Conservation (phyloP, 2,113 vertebrate species). For the Prietella phreatophila region DNA sequence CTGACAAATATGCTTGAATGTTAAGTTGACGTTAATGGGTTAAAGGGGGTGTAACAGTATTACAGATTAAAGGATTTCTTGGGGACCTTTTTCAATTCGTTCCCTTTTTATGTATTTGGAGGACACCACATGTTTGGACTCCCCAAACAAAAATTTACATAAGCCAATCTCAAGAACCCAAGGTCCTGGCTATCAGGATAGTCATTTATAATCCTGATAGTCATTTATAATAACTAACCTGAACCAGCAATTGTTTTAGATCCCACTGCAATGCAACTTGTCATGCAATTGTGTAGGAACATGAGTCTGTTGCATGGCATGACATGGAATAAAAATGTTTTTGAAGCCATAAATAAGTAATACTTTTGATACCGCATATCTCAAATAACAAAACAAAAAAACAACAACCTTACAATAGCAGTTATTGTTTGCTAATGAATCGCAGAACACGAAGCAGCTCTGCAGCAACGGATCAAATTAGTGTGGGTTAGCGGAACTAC, state of each 20-base stretch:
- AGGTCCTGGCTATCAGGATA: background rate
- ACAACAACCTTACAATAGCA: background rate
- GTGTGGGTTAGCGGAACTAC: slow-evolving; percentile 49
- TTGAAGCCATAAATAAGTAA: slow-evolving; percentile 18
- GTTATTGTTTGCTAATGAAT: slow-evolving; percentile 43
- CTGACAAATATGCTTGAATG: background rate
- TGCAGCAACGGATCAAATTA: slow-evolving; percentile 49
- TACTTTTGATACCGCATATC: background rate
- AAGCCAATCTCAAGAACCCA: background rate
- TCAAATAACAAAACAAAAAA: no score
- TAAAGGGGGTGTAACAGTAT: background rate
- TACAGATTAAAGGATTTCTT: background rate
- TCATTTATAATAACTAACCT: background rate
- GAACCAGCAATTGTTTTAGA: background rate
- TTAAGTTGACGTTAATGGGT: background rate
- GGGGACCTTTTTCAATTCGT: background rate
- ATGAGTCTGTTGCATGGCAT: background rate
- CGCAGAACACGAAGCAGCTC: slow-evolving; percentile 18
- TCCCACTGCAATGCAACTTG: background rate
- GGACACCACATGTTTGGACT: background rate
- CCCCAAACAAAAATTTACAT: background rate
- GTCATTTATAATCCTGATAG: background rate
- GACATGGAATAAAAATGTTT: background rate
- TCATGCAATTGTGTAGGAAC: background rate
- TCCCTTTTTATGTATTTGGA: background rate